Conservation (phyloP, 1,140 invertebrate species). For the Pseudomyrmex cubaensis region DNA sequence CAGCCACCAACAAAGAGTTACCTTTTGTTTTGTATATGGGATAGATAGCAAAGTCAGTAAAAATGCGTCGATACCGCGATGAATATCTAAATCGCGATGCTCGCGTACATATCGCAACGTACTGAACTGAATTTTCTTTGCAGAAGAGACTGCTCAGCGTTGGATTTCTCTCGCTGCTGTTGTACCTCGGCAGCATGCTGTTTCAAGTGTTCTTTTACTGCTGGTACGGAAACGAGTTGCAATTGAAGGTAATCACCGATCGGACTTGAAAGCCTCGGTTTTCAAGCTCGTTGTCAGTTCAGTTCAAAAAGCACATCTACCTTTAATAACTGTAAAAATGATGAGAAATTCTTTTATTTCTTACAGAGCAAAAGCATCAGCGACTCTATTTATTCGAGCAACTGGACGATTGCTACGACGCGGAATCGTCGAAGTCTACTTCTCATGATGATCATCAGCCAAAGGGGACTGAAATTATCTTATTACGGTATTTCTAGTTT, state of each 20-base stretch:
- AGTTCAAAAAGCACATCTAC: too few relatives aligned
- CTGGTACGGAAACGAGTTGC: slow-evolving; percentile 68
- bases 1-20: too few relatives aligned
- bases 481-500: slow-evolving; percentile 53
- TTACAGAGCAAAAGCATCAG: slow-evolving; percentile 31
- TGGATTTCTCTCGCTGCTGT: slow-evolving; percentile 43
- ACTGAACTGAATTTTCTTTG: slow-evolving; percentile 22
- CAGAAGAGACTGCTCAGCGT: slow-evolving; percentile 42
- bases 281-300: background rate
- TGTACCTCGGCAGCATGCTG: slow-evolving; percentile 56
- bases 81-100: background rate
- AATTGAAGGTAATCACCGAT: slow-evolving; percentile 39
- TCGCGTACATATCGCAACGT: background rate
- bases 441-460: slow-evolving; percentile 43
- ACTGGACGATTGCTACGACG: slow-evolving; percentile 30
- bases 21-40: too few relatives aligned
- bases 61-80: background rate
- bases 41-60: background rate
- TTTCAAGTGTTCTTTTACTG: slow-evolving; percentile 64
- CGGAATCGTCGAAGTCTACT: slow-evolving; percentile 29
- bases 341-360: background rate
- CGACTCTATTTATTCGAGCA: slow-evolving; percentile 53
- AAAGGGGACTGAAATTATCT: slow-evolving; percentile 45
- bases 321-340: too few relatives aligned
- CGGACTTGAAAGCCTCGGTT: too few relatives aligned